Base-by-base conservation (phyloP, 2,113 vertebrate species). In the Tetrao urogallus region DNA sequence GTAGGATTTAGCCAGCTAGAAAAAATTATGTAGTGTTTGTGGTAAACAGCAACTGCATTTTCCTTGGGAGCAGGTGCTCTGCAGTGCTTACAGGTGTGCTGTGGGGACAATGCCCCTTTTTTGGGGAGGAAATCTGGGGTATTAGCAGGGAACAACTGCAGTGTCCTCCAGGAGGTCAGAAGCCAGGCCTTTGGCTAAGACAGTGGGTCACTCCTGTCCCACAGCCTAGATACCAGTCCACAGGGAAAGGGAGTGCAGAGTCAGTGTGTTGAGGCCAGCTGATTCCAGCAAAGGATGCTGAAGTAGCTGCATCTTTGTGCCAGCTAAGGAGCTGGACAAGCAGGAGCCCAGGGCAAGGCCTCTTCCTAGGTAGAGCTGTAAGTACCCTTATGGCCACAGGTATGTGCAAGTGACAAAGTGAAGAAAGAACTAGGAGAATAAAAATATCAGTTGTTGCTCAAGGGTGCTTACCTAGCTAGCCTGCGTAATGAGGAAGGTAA, bases 1-100 rank as follows among this genome's bases (percentile, higher is more conserved):
- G 32, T 82, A 65, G 72, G 45, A 65, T 80, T 74, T 81, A 88
- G 43, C 45, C 54, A 52, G 21, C 27, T 45, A 80, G 42, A 88
- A 83, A 86, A 66, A 19, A 24, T 24, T 17, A 80, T 17, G 36
- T 7, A 61, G 32, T 6, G 77, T 54, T 21, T 1, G 1, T 38
- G 36, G 7, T 61, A 56, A 60, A 79, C 34, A 78, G 43, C 13
- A 76, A 15, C 38, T 27, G 8, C 12, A 20, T 47, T 11, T 38
- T 86, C n/a, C 18, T 80, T 24, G 56, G 42, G 28, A 34, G 47
- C 7, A 10, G 0, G 0, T 60, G 34, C 38, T 64, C 34, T 61
- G 60, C n/a, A 34, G 50, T 28, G 40, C 42, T 67, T 8, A 6
- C 15, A 42, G 60, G 34, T 0, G 1, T 61, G 43, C 18, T 61